These are phyloP conservation scores for Megalurothrips usitatus DNA, from an alignment of 2,888 invertebrate species.

Conservation along the genomic window DNA sequence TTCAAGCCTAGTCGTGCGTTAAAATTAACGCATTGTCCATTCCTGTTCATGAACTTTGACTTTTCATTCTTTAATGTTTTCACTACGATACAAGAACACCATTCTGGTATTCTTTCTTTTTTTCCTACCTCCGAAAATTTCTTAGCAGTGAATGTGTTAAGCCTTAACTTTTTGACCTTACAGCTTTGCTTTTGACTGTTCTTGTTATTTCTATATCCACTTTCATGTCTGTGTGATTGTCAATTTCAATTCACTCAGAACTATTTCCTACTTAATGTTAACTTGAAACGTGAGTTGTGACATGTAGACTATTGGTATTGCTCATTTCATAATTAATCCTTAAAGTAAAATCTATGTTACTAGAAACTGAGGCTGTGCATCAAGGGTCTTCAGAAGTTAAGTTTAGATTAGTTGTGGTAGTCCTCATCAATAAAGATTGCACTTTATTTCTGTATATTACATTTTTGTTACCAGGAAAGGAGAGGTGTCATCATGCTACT, in stretches of 20 bases:
- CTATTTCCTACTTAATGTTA: not conserved
- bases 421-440: not conserved
- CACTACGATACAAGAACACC: too few relatives aligned
- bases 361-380: slow-evolving; percentile 17
- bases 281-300: not conserved
- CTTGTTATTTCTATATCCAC: not conserved
- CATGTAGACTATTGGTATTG: slow-evolving; percentile 13
- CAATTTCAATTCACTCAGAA: not conserved
- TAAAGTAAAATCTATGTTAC: not conserved
- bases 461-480: not conserved
- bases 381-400: slow-evolving; percentile 22
- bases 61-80: too few relatives aligned
- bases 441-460: not conserved
- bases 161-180: too few relatives aligned
- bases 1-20: slow-evolving; percentile 8
- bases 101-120: too few relatives aligned
- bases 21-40: slow-evolving; percentile 6
- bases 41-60: not conserved
- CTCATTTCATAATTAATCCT: not conserved
- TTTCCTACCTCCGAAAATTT: too few relatives aligned
- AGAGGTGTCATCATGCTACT: not conserved
- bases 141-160: too few relatives aligned
- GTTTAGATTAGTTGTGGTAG: not conserved
- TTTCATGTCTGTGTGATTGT: not conserved
- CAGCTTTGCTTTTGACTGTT: not conserved